Base-by-base conservation (phyloP, 1,140 invertebrate genomes). In the Ostrea edulis region DNA sequence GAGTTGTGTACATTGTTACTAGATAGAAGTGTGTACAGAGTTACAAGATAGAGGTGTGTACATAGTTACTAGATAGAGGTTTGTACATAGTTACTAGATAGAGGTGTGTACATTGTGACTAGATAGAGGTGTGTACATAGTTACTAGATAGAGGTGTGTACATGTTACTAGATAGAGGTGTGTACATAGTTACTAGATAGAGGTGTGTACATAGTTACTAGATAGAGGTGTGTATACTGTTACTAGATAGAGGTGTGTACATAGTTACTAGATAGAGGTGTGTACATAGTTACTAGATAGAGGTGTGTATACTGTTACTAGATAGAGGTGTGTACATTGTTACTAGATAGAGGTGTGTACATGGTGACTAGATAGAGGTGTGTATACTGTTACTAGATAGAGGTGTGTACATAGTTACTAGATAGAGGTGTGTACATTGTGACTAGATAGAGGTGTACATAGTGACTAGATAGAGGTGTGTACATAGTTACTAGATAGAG, bases 201-300 rank as follows among this genome's bases (percentile, higher is more conserved):
- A 44, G 2, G 35, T 44, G 5, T 44, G n/a, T n/a, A n/a, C n/a
- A n/a, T n/a, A n/a, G n/a, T 95, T 99, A 20, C 94, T 99, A 8
- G 96, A 97, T 68, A 92, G 93, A 92, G 95, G 95, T 95, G 92
- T 62, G 55, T 62, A 88, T 85, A 84, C n/a, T 44, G 35, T 1
- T 44, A 5, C 35, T 44, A 44, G 17, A 20, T 54, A 9, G n/a
- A 9, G 0, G 20, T 84, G 14, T 52, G n/a, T 17, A 82, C 22
- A 25, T 22, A 8, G 14, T 20, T 25, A 8, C 35, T 25, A 44
- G 35, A 44, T 44, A 44, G 5, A 44, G 2, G 35, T 44, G 5
- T 44, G n/a, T n/a, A n/a, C n/a, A n/a, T n/a, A n/a, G n/a, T 95
- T 99, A 20, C 94, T 99, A 8, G 96, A 97, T 68, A 92, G 93